A percentile compares a stretch with the other conserved stretches of the same genome.
phyloP scores from a whole-genome alignment of 2,797 vertebrate species.

The Xiphophorus birchmanni region DNA sequence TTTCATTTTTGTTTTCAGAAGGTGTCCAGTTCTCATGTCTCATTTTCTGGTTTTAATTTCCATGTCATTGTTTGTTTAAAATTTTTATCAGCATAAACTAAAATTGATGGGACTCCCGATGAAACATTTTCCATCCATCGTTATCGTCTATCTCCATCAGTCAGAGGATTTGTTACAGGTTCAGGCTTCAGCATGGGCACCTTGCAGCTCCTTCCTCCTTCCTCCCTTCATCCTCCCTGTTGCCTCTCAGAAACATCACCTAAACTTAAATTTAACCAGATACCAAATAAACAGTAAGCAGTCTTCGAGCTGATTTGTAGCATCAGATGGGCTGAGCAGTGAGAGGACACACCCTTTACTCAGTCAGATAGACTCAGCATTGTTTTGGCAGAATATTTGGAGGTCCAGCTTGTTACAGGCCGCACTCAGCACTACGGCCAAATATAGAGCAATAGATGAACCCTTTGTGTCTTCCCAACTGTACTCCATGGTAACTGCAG shows the following conservation, averaged over 20 bases:
- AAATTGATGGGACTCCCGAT: slow-evolving; percentile 24
- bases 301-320: background rate
- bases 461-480: slow-evolving; percentile 8
- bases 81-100: background rate
- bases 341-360: slow-evolving; percentile 29
- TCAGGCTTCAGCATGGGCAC: background rate
- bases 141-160: slow-evolving; percentile 49
- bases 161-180: slow-evolving; percentile 35
- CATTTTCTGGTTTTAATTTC: background rate
- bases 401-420: slow-evolving; percentile 34
- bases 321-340: slow-evolving; percentile 28
- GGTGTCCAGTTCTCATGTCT: background rate
- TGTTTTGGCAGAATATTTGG: slow-evolving; percentile 42
- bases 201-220: background rate
- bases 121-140: background rate
- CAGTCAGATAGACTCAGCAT: slow-evolving; percentile 24
- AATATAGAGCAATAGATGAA: slow-evolving; percentile 30
- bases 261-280: slow-evolving; percentile 37
- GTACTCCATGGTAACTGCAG: slow-evolving; percentile 23
- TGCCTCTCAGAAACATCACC: slow-evolving; percentile 1
- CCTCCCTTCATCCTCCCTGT: slow-evolving; percentile 14
- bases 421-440: slow-evolving; percentile 18
- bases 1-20: background rate
- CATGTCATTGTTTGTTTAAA: background rate
- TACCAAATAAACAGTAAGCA: slow-evolving; percentile 19